These are phyloP conservation scores for Camptogramma bilineatum DNA, from an alignment of 2,888 invertebrate genomes.

Conservation along the genomic window DNA sequence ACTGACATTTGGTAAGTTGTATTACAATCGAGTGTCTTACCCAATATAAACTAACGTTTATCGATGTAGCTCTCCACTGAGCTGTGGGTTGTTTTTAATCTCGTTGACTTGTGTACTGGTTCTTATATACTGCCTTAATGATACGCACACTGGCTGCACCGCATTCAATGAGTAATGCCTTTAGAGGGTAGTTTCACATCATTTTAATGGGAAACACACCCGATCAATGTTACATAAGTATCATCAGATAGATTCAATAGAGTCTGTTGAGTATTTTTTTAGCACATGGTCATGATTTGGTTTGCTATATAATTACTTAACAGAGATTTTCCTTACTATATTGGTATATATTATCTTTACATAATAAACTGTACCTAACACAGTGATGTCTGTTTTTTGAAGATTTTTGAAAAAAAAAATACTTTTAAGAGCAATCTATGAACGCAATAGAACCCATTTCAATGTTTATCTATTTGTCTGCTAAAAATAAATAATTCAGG, in stretches of 20 bases:
- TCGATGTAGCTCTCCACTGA: slow-evolving; percentile 48
- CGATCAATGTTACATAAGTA: not conserved
- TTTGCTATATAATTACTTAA: too few species aligned
- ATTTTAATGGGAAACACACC: slow-evolving; percentile 11
- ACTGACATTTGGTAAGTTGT: not conserved
- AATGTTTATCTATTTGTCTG: too few species aligned
- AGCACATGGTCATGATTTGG: not conserved
- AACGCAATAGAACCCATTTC: too few species aligned
- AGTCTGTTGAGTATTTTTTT: not conserved
- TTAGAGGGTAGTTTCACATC: slow-evolving; percentile 17
- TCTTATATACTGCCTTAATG: slow-evolving; percentile 52
- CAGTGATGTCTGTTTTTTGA: too few species aligned
- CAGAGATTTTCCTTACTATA: too few species aligned
- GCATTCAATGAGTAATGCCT: slow-evolving; percentile 19
- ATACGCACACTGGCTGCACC: slow-evolving; percentile 37
- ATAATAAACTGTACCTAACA: too few species aligned
- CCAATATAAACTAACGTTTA: not conserved
- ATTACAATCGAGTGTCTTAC: not conserved
- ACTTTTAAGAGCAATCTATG: too few species aligned
- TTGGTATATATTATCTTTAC: too few species aligned
- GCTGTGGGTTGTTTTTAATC: slow-evolving; percentile 70
- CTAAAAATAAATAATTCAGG: too few species aligned
- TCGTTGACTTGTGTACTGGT: slow-evolving; percentile 67
- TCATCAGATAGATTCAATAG: not conserved
- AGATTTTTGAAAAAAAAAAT: too few species aligned